Evolutionary conservation across 1,140 invertebrate species (phyloP).

Genomic region (Vollenhovia emeryi): DNA sequence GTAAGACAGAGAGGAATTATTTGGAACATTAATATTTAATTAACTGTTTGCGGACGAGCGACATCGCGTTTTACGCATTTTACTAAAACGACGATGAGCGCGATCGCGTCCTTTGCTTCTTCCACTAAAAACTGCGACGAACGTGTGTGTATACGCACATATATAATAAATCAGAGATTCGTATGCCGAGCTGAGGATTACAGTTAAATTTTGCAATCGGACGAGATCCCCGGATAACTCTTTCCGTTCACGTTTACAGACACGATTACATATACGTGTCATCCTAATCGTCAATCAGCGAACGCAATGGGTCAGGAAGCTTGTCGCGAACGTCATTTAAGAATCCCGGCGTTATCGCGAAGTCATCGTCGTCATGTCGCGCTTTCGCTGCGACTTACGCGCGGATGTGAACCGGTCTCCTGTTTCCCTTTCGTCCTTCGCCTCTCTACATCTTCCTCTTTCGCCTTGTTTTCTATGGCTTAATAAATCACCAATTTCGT

Average conservation of each 20-base stretch:
- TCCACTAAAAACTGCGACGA: no score
- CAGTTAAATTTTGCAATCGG: background rate
- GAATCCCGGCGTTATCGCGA: slow-evolving; percentile 17
- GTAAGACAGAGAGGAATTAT: background rate
- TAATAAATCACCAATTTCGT: slow-evolving; percentile 3
- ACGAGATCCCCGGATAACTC: background rate
- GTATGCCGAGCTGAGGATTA: background rate
- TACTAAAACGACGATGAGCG: no score
- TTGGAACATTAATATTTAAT: slow-evolving; percentile 6
- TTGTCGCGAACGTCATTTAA: slow-evolving; percentile 11
- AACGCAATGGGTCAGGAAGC: slow-evolving; percentile 45
- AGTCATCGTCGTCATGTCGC: slow-evolving; percentile 17
- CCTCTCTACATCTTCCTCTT: background rate
- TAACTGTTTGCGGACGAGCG: no score
- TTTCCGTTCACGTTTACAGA: slow-evolving; percentile 20
- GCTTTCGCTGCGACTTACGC: slow-evolving; percentile 36
- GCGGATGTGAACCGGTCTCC: slow-evolving; percentile 16
- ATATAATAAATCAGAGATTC: background rate
- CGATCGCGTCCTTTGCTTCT: no score
- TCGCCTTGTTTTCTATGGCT: background rate
- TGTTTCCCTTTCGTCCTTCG: background rate
- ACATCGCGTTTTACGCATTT: no score
- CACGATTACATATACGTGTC: slow-evolving; percentile 16
- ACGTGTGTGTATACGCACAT: background rate
- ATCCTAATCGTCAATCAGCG: slow-evolving; percentile 35